Base-by-base conservation (phyloP, 2,797 vertebrate genomes). In the Euphonia xanthogaster region DNA sequence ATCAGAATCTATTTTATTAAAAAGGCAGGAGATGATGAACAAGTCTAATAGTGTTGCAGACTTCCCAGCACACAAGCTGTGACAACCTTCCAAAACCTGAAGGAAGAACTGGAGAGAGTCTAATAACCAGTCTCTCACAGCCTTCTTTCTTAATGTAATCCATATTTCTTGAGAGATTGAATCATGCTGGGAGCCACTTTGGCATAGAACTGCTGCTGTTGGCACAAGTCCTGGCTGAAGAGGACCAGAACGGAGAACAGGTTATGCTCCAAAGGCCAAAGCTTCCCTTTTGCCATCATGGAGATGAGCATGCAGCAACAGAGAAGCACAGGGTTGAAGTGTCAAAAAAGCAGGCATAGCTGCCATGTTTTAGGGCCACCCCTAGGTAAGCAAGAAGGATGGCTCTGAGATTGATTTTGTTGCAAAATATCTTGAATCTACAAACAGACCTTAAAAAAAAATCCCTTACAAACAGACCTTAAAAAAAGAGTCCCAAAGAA, bases 71-170 rank as follows among this genome's bases (percentile, higher is more conserved):
- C 45, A 37, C 31, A 57, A 37, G 12, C 53, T 63, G 60, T 24
- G 45, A 51, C 44, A 76, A 1, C 21, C 31, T 75, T 65, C 62
- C 13, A 10, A 60, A 77, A 92, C 48, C 58, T 48, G 55, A 76
- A 70, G 47, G 44, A 90, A 30, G 19, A 84, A 45, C 44, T 40
- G 33, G 33, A 76, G 30, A 62, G 30, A 12, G 8, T 48, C 47
- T 1, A 3, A 40, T 48, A 47, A 40, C 42, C 0, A 0, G 14
- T 51, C 39, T 85, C 55, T 40, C 22, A 17, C 12, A 15, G 40
- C 22, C 10, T 63, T 66, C 42, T 78, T 80, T 51, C 33, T 50
- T 94, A 39, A 55, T 3, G 24, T 37, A 51, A 70, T 39, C 35
- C 25, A 4, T 1, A 0, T 61, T 78, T 81, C 66, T 66, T 62